Evolutionary conservation across 2,113 vertebrate genomes (phyloP).

Genomic region (Plotosus lineatus): DNA sequence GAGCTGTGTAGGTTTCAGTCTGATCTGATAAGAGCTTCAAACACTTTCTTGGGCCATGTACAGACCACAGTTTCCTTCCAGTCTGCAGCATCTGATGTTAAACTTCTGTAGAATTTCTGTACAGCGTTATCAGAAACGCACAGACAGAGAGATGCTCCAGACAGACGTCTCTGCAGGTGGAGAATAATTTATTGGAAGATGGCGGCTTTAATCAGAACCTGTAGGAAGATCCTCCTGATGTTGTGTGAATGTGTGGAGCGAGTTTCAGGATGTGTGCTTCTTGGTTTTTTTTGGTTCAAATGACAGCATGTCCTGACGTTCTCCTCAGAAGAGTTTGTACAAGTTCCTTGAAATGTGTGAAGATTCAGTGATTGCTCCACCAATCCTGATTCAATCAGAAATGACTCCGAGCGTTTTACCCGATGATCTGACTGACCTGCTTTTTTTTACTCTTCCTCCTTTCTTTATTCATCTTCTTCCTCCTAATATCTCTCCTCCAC

Average conservation of each 20-base stretch:
- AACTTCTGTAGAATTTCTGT: neutral
- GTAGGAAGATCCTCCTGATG: no score
- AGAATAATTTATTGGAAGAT: neutral
- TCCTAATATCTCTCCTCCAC: no score
- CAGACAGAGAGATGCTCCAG: neutral
- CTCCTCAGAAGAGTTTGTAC: neutral
- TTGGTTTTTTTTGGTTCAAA: neutral
- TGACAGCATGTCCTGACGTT: neutral
- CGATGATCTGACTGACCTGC: neutral
- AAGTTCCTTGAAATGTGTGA: neutral
- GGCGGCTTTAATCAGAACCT: neutral
- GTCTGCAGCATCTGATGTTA: neutral
- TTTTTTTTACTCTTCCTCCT: no score
- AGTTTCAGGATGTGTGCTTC: neutral
- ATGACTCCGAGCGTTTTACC: neutral
- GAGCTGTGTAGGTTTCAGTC: neutral
- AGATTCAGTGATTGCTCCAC: neutral
- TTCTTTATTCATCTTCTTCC: no score
- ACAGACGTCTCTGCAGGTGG: neutral
- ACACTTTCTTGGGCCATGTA: no score
- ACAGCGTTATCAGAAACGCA: neutral
- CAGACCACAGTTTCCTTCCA: neutral
- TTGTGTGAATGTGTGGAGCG: neutral
- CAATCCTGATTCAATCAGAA: no score
- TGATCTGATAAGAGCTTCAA: neutral